These are phyloP conservation scores for Sphenodon punctatus DNA, from an alignment of 2,797 vertebrate species.

Conservation along the genomic window DNA sequence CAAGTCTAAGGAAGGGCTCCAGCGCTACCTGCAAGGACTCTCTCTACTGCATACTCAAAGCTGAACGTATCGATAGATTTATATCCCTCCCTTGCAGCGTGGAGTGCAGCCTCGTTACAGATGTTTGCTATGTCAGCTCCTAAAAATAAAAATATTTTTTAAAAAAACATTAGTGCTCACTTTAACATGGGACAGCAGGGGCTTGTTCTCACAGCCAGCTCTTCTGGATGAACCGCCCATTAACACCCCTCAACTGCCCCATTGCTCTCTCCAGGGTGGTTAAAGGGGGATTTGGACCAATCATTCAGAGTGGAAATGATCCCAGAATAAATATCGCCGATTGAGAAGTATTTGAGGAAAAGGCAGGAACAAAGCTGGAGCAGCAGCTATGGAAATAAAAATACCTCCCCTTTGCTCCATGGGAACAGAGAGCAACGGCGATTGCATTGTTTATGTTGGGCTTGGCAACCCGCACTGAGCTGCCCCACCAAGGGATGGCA, in stretches of 20 bases:
- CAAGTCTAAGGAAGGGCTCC: too few relatives aligned
- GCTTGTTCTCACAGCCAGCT: not conserved
- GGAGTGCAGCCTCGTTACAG: constrained; percentile 95
- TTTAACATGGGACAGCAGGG: not conserved
- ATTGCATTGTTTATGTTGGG: not conserved
- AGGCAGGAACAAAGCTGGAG: not conserved
- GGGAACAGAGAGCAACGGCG: constrained; percentile 24
- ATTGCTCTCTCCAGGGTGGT: too few relatives aligned
- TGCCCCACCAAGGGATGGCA: constrained; percentile 11
- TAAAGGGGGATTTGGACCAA: not conserved
- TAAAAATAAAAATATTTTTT: constrained; percentile 50
- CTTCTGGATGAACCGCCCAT: not conserved
- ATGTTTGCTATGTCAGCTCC: constrained; percentile 99
- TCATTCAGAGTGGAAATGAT: not conserved
- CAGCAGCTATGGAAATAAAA: not conserved
- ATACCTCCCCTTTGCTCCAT: constrained; percentile 9
- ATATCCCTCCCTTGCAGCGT: constrained; percentile 93
- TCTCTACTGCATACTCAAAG: constrained; percentile 96
- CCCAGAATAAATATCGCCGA: too few relatives aligned
- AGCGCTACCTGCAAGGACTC: constrained; percentile 88
- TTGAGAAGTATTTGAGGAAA: too few relatives aligned
- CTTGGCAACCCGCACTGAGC: not conserved
- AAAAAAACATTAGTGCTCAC: not conserved
- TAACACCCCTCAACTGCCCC: too few relatives aligned
- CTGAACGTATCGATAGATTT: constrained; percentile 91